phyloP scores from a whole-genome alignment of 2,113 vertebrate species.

The Acrocephalus kingi region DNA sequence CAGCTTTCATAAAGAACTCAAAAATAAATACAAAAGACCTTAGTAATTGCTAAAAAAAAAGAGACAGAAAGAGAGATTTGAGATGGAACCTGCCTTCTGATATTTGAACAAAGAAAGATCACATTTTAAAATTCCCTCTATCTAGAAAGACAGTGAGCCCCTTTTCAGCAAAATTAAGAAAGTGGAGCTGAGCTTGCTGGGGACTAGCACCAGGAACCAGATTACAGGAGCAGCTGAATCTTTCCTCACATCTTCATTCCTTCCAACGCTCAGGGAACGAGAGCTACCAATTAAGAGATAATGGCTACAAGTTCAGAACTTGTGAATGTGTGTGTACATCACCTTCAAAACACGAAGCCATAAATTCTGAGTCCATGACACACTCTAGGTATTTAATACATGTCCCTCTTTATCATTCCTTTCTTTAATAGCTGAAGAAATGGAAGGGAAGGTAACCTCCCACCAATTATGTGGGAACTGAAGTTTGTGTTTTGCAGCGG shows the following conservation, averaged over 20 bases:
- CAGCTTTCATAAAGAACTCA: background rate
- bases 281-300: conserved; percentile 13
- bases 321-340: background rate
- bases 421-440: background rate
- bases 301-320: background rate
- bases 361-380: background rate
- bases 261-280: background rate
- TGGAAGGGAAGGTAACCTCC: background rate
- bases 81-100: background rate
- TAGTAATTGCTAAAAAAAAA: background rate
- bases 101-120: background rate
- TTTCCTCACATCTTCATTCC: background rate
- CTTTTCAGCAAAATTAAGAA: background rate
- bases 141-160: background rate
- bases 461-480: background rate
- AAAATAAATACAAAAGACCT: background rate
- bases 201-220: background rate
- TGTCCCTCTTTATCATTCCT: background rate
- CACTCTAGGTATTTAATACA: background rate
- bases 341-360: background rate
- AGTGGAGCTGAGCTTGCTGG: background rate
- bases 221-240: background rate
- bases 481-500: background rate
- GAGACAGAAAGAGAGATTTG: background rate
- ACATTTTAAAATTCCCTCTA: background rate